Base-by-base conservation (phyloP, 2,888 invertebrate genomes). In the Epinotia ramella region DNA sequence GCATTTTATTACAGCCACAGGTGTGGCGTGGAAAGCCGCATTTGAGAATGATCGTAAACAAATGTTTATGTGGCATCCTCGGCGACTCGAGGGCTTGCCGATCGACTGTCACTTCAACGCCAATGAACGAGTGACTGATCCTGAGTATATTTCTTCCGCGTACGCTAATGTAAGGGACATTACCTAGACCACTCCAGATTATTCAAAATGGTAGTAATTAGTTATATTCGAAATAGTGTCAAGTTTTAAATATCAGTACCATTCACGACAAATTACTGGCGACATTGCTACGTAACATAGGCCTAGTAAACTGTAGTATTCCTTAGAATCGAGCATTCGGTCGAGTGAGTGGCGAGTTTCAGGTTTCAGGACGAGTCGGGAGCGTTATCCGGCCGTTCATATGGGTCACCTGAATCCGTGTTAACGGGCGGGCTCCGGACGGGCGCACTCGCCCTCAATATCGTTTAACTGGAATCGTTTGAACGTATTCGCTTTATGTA, bases 1-100 rank as follows among this genome's bases (percentile, higher is more conserved):
- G 86, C 83, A 83, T 88, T 91, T 91, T 89, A 93, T 86, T 85
- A 82, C 86, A 84, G 85, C 87, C 88, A 87, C 92, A 93, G 93
- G 90, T 92, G 93, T 82, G 87, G 84, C 84, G 84, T 83, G 84
- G 87, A 87, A 86, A 86, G 85, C 88, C 86, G 81, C 86, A 84
- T 84, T 85, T 86, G 81, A 81, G 82, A 84, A 81, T 84, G 87
- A 84, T 88, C 89, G 86, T 88, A 87, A 89, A 88, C 80, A 82
- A 81, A 80, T 83, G 83, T 87, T 88, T 87, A 88, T 84, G 84
- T 78, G 80, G 79, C 78, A 78, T 80, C 79, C 82, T 80, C 79
- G 79, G 77, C 77, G 78, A 77, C 80, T 79, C 78, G 78, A 80
- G 79, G 56, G 59, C 72, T 44, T 49, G 44, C 24, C 65, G 66